Evolutionary conservation across 2,888 invertebrate genomes (phyloP), one percentile per base, ranked within the genome.

Genomic region (Rhingia rostrata): DNA sequence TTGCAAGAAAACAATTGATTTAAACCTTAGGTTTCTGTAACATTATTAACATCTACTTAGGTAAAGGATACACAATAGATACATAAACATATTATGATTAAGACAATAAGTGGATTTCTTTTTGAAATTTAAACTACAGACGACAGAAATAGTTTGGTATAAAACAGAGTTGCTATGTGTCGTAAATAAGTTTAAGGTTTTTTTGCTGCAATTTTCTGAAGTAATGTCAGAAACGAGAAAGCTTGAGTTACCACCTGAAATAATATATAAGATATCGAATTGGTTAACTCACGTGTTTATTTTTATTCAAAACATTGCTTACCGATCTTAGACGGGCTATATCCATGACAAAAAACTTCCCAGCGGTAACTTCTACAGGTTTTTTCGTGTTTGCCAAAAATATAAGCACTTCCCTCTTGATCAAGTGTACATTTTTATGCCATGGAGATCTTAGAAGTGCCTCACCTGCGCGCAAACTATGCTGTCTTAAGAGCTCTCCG

Each of bases 271-370:
- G 6, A 1, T 33, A 32, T 32, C 0, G 10, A 37, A 54, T 56
- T 5, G 14, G 22, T 22, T 30, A 32, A 10, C 49, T 14, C 2
- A 9, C 30, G n/a, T 6, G 9, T 9, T 41, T 43, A 43, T 12
- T 32, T 5, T 4, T 6, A n/a, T 4, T 0, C 4, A 22, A 39
- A 35, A 83, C 58, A 39, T 6, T 9, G 4, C n/a, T 86, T 79
- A 90, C 91, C 87, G 87, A 88, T 80, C 88, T 87, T 33, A 91
- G 74, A 3, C 89, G 88, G 64, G 88, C 87, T n/a, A 91, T 88
- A 83, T 91, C 89, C 89, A 91, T 89, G 3, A 87, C 80, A 69
- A 89, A 91, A 51, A 91, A 89, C 85, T 91, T 91, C 4, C 90
- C 91, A 0, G 90, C 91, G 1, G 91, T 90, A 0, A 91, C 45